Base-by-base conservation (phyloP, 2,797 vertebrate species). In the Gymnopithys bicolor region DNA sequence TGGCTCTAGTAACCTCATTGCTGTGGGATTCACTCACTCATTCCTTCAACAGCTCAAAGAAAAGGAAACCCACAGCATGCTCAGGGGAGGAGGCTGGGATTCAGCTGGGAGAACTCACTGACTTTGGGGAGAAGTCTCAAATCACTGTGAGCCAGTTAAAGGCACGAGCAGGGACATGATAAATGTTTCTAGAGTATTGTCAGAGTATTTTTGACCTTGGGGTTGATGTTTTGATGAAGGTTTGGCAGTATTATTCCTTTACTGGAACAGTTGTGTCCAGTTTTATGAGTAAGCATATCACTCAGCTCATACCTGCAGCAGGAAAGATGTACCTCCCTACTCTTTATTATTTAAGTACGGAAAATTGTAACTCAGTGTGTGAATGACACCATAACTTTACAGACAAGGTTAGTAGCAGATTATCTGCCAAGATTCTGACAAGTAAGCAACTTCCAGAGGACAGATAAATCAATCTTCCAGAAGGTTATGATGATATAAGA, bases 381-480 rank as follows among this genome's bases (percentile, higher is more conserved):
- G 76, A 92, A 84, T 75, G 87, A 73, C 63, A 27, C 5, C 6
- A 5, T 81, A 95, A 82, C 83, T 95, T 93, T 80, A 70, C 63
- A 87, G 94, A 81, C 53, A 86, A 93, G 77, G 91, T 90, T 96
- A 91, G 85, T 68, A 49, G 74, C 70, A 79, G 63, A 86, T 90
- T 56, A 70, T 70, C 70, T 95, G 83, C 83, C 87, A 92, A 81
- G 83, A 84, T 71, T n/a, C 56, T 93, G 91, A 66, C 83, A 84
- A 90, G 94, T 87, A 94, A 91, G 83, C 66, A 81, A 80, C 62
- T 93, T 94, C 27, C 56, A 66, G 62, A 58, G 69, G 82, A 78
- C n/a, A 84, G 69, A 86, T 84, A 76, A 88, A 90, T 95, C 90
- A 90, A 10, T 95, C 80, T 88, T 94, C 25, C 25, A 74, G 69